Conservation (phyloP, 2,113 vertebrate species). For the Podiceps cristatus region DNA sequence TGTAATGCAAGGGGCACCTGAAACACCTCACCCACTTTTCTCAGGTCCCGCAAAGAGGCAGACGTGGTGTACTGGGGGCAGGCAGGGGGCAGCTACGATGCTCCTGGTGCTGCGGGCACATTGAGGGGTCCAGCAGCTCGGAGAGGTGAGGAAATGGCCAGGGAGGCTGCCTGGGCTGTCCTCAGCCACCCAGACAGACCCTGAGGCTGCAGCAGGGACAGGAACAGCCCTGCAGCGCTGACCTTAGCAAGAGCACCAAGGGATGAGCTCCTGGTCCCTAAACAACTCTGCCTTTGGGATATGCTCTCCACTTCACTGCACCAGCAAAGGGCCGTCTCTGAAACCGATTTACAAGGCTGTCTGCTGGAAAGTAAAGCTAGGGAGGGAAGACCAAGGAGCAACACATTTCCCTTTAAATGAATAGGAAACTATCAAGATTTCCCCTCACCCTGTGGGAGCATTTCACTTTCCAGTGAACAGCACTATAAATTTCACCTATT, state of each 20-base stretch:
- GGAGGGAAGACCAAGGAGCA: neutral
- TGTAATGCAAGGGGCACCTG: neutral
- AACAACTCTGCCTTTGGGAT: neutral
- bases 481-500: slow-evolving; percentile 30
- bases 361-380: neutral
- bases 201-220: neutral
- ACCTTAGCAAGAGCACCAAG: neutral
- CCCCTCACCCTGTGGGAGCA: neutral
- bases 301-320: neutral
- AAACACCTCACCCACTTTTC: neutral
- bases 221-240: neutral
- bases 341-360: neutral
- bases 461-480: neutral
- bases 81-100: fast-evolving
- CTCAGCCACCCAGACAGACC: neutral
- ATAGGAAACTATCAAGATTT: neutral
- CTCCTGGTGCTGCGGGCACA: neutral
- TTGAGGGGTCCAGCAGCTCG: neutral
- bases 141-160: neutral
- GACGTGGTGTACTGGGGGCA: neutral
- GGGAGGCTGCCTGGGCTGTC: neutral
- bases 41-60: neutral
- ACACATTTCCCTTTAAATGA: neutral
- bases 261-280: neutral
- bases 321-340: neutral